A percentile compares a stretch with the other conserved stretches of the same genome.
Evolutionary conservation across 1,140 invertebrate genomes (phyloP).

Genomic region (Macrobrachium rosenbergii): DNA sequence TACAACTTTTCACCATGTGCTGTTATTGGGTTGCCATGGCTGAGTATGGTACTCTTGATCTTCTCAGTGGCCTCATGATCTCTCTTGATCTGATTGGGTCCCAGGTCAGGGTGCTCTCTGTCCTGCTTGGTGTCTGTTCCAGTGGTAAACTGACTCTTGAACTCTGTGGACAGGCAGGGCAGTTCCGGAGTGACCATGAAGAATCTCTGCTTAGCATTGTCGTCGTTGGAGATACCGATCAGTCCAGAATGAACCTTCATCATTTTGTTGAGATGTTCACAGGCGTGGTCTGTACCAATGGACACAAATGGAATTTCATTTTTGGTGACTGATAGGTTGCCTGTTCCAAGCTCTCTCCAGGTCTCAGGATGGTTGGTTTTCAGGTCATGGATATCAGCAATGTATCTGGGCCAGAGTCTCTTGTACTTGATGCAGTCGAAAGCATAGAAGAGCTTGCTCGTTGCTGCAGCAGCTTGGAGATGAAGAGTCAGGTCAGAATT

Average conservation of each 20-base stretch:
- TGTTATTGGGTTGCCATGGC: background rate
- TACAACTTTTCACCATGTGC: background rate
- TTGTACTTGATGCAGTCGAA: background rate
- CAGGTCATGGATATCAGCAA: constrained; percentile 25
- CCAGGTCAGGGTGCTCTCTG: too few relatives aligned
- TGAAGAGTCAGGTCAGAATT: background rate
- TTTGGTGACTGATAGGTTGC: constrained; percentile 14
- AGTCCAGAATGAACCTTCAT: constrained; percentile 23
- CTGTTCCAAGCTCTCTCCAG: constrained; percentile 24
- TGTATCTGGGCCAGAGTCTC: constrained; percentile 10
- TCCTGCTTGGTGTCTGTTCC: too few relatives aligned
- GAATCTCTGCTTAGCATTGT: constrained; percentile 56
- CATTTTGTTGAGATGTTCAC: constrained; percentile 31
- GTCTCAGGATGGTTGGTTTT: constrained; percentile 19
- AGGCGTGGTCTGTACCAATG: constrained; percentile 4
- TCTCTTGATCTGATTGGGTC: background rate
- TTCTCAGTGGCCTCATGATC: background rate
- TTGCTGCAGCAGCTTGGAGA: too few relatives aligned
- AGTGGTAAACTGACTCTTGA: background rate
- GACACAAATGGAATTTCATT: constrained; percentile 7
- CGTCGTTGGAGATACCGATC: constrained; percentile 54
- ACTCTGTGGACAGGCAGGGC: background rate
- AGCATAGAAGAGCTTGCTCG: too few relatives aligned
- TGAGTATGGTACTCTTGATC: constrained; percentile 3
- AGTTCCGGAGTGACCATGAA: constrained; percentile 63